Evolutionary conservation across 2,888 invertebrate species (phyloP).

Genomic region (Polietes domitor): DNA sequence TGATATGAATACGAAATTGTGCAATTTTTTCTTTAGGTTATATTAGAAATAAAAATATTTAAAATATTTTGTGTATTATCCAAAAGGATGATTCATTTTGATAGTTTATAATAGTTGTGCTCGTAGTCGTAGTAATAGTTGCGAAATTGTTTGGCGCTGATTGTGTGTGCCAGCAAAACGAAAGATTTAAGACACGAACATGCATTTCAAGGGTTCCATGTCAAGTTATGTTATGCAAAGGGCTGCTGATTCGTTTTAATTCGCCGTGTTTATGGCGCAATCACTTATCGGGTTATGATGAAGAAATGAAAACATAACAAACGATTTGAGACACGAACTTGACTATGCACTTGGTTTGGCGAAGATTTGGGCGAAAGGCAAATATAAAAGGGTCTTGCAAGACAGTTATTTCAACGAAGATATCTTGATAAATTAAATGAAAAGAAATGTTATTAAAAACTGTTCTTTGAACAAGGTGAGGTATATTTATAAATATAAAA

Average conservation of each 20-base stretch:
- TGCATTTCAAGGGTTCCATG: not conserved
- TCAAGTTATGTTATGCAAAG: not conserved
- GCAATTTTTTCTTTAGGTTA: not conserved
- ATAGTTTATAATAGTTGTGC: not conserved
- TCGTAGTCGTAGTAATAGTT: not conserved
- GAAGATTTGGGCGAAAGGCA: too few relatives aligned
- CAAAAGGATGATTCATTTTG: not conserved
- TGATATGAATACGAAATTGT: slow-evolving; percentile 10
- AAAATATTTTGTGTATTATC: not conserved
- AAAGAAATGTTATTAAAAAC: too few relatives aligned
- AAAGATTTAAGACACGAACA: slow-evolving; percentile 13
- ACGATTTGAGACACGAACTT: slow-evolving; percentile 9
- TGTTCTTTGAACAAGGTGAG: too few relatives aligned
- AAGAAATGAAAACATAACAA: not conserved
- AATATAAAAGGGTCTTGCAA: too few relatives aligned
- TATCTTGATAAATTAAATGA: too few relatives aligned
- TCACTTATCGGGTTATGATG: not conserved
- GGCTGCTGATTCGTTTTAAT: not conserved
- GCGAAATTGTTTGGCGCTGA: not conserved
- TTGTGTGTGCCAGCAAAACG: not conserved
- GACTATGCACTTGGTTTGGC: not conserved
- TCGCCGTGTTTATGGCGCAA: not conserved
- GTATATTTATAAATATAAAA: too few relatives aligned
- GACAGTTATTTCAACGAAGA: too few relatives aligned
- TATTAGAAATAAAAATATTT: not conserved